A percentile compares a stretch with the other conserved stretches of the same genome.
Evolutionary conservation across 2,113 vertebrate species (phyloP).

Genomic region (Thinocorus orbignyianus): DNA sequence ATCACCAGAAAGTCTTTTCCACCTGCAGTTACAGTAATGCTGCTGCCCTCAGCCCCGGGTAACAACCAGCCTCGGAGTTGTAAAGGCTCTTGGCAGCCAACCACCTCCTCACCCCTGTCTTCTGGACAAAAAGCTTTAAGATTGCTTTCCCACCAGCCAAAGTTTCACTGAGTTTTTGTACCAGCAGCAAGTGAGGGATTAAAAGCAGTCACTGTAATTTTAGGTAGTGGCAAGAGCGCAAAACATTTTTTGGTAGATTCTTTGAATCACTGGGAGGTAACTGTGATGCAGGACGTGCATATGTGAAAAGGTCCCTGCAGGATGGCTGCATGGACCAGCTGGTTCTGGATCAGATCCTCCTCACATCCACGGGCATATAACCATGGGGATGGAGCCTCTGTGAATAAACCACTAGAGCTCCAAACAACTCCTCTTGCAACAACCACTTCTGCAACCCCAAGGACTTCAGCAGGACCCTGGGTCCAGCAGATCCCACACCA

Average conservation of each 20-base stretch:
- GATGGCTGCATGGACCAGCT: neutral
- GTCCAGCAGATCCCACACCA: neutral
- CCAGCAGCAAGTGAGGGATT: conserved; percentile 30
- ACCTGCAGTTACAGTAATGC: neutral
- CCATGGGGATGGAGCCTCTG: neutral
- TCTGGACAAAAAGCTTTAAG: conserved; percentile 9
- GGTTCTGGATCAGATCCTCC: neutral
- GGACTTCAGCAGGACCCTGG: neutral
- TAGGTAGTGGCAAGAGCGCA: neutral
- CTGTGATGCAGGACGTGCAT: neutral
- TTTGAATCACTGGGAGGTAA: neutral
- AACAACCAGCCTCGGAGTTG: neutral
- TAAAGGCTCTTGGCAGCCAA: neutral
- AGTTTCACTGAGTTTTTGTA: neutral
- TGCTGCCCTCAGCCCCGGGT: neutral
- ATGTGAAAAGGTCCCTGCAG: neutral
- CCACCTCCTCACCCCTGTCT: neutral
- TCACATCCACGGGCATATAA: neutral
- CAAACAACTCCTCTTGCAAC: neutral
- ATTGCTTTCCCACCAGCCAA: conserved; percentile 39
- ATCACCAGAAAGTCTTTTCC: neutral
- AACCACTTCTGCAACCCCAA: neutral
- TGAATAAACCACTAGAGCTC: neutral
- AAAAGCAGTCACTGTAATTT: conserved; percentile 40
- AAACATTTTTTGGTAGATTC: neutral